Evolutionary conservation across 2,797 vertebrate species (phyloP), one percentile per base, ranked within the genome.

Genomic region (Gila robusta): DNA sequence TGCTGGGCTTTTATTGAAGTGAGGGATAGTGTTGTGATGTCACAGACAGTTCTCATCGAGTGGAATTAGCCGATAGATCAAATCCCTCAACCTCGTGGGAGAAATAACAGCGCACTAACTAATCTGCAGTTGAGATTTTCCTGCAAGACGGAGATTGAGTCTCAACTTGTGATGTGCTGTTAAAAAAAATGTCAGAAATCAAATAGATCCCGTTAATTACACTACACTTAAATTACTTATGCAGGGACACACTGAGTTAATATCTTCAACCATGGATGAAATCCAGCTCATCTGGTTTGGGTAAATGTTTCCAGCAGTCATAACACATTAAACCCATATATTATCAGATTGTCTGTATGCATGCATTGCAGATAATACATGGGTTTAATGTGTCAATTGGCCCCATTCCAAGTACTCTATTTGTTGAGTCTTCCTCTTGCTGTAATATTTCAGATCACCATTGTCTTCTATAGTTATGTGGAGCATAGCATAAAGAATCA

Each of bases 41-140:
- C 92, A 93, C 66, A 71, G 74, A 39, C 67, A 71, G 87, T 82
- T 88, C 79, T 89, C 86, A 47, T 52, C 35, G 71, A 88, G 82
- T 69, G 62, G 86, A 94, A 92, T 93, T 91, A 94, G 89, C 87
- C 41, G 16, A 87, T 84, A 88, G 92, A 94, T 94, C 89, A 90
- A 91, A 90, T 89, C 92, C 83, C 84, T 76, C 56, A 91, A 90
- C 89, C 82, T 66, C 5, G 86, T 81, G 81, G 72, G 69, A 83
- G 89, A 91, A 88, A 91, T 91, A 88, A 49, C 86, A 87, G 89
- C 39, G 87, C 64, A 17, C 91, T 92, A 89, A 93, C 89, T 93
- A 92, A 94, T 93, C 91, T 91, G 92, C 88, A 81, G 84, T 90
- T 90, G 81, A 86, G 86, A 91, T 91, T 92, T 79, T 87, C 92